Base-by-base conservation (phyloP, 2,888 invertebrate species). In the Nomada flava region DNA sequence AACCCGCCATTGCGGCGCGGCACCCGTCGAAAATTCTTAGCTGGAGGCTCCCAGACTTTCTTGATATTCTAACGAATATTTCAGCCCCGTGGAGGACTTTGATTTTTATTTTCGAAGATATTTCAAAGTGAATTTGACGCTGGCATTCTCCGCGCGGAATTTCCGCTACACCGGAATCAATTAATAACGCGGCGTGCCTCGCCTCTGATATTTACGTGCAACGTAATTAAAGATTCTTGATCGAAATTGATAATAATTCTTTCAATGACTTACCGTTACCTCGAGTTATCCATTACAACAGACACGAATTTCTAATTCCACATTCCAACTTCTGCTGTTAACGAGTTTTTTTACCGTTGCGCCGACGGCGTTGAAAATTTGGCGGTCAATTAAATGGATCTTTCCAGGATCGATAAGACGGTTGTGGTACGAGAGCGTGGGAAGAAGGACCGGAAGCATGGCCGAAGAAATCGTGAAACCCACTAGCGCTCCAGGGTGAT, bases 381-480 rank as follows among this genome's bases (percentile, higher is more conserved):
- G 2, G 47, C 47, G 47, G 15, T 47, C 15, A 10, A 15, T 15
- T 47, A 47, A 15, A 47, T 0, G 15, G 47, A 0, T 47, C 13
- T 15, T 2, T 47, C 15, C 2, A 47, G 47, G 15, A 36, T 36
- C 36, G 47, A 47, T 47, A 15, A 47, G 15, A 15, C 15, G 47
- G 53, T 73, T 70, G 65, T 13, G n/a, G 71, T 26, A 23, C 63
- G 63, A 78, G 42, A 60, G 52, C 76, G 84, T 74, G 79, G 80
- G 63, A 67, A 76, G 77, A 65, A 67, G 55, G 77, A 78, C 70
- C 72, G 90, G 88, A 90, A 90, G 86, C 68, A 83, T 82, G 88
- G 85, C 68, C 85, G 88, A 87, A 89, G 89, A 89, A 91, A 91
- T 90, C 89, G 88, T 89, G 86, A 88, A 89, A 90, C 89, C 89